Percentiles rank a stretch among this genome's conserved stretches.
phyloP scores from a whole-genome alignment of 2,888 invertebrate species.

The Melanotus villosus region DNA sequence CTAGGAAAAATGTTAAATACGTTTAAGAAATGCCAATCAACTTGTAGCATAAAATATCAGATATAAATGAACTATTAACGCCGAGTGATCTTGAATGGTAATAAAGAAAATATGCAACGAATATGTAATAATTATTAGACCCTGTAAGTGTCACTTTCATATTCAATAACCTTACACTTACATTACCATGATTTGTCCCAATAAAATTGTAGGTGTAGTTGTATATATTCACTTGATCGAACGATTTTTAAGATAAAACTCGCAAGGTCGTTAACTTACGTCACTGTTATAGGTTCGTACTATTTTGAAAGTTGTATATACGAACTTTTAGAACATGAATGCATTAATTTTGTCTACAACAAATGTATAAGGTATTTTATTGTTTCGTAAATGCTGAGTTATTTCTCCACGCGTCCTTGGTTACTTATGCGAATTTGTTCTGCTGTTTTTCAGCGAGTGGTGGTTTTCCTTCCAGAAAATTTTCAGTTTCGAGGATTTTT shows the following conservation, averaged over 20 bases:
- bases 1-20: too few relatives aligned
- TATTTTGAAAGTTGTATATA: conserved; percentile 38
- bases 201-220: conserved; percentile 19
- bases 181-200: background rate
- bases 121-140: conserved; percentile 2
- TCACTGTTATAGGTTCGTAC: conserved; percentile 25
- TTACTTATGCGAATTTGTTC: background rate
- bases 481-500: too few relatives aligned
- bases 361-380: conserved; percentile 8
- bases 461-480: too few relatives aligned
- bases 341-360: conserved; percentile 18
- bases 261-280: conserved; percentile 39
- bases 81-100: conserved; percentile 10
- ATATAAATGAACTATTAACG: background rate
- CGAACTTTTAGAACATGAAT: conserved; percentile 10
- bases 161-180: conserved; percentile 6
- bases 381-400: conserved; percentile 1
- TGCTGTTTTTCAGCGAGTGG: background rate
- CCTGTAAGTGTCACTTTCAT: conserved; percentile 11
- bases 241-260: conserved; percentile 16
- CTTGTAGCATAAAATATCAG: background rate
- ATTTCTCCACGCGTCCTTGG: background rate
- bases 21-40: too few relatives aligned
- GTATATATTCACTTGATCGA: conserved; percentile 9
- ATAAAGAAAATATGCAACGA: background rate